Evolutionary conservation across 1,140 invertebrate species (phyloP).

Genomic region (Aphaenogaster floridana): DNA sequence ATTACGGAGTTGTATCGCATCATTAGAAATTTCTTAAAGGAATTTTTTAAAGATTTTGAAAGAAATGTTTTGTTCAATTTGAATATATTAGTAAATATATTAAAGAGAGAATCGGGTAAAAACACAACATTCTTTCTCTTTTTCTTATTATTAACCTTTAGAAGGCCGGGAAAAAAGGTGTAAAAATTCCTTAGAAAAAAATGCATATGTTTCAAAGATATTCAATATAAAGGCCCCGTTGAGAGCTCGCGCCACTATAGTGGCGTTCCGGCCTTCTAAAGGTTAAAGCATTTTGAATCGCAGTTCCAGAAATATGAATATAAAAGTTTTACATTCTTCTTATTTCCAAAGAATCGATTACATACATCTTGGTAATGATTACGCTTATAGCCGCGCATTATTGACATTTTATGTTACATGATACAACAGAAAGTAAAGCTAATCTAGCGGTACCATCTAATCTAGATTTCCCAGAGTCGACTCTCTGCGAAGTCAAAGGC

Average conservation of each 20-base stretch:
- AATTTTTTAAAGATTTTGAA: background rate
- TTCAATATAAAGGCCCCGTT: too few species aligned
- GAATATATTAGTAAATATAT: background rate
- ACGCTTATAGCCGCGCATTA: background rate
- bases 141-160: too few species aligned
- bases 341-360: conserved; percentile 26
- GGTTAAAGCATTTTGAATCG: background rate
- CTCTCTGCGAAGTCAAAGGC: conserved; percentile 37
- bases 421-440: conserved; percentile 8
- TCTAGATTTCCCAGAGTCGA: conserved; percentile 57
- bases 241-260: too few species aligned
- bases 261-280: too few species aligned
- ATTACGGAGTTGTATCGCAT: background rate
- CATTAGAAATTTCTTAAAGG: background rate
- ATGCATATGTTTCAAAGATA: too few species aligned
- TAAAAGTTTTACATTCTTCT: background rate
- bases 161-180: too few species aligned
- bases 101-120: background rate
- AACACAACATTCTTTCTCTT: too few species aligned
- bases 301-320: background rate
- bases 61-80: background rate
- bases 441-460: conserved; percentile 54
- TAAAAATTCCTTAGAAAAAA: too few species aligned
- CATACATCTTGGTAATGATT: background rate
- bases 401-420: conserved; percentile 46